Evolutionary conservation across 2,797 vertebrate genomes (phyloP).

Genomic region (Bucorvus abyssinicus): DNA sequence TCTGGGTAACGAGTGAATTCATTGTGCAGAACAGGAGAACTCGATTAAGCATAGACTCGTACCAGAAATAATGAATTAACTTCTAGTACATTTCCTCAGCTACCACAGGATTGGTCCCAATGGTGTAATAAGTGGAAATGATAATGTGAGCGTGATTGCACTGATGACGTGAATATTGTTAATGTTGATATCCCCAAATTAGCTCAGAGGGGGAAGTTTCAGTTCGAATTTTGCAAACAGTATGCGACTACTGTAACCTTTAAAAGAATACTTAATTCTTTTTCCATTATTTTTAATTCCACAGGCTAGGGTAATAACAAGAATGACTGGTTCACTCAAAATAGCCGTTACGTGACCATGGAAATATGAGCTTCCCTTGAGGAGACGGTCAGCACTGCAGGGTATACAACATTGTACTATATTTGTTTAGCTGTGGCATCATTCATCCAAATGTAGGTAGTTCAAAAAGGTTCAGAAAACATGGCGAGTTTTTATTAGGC

Average conservation of each 20-base stretch:
- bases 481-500: not conserved
- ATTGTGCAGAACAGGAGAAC: slow-evolving; percentile 34
- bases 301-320: not conserved
- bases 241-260: slow-evolving; percentile 21
- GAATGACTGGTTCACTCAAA: slow-evolving; percentile 46
- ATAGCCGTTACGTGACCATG: slow-evolving; percentile 32
- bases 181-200: slow-evolving; percentile 46
- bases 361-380: slow-evolving; percentile 25
- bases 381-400: not conserved
- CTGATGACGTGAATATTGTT: slow-evolving; percentile 38
- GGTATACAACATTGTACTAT: not conserved
- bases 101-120: slow-evolving; percentile 35
- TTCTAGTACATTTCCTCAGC: slow-evolving; percentile 20
- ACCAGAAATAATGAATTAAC: slow-evolving; percentile 50
- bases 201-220: slow-evolving; percentile 3
- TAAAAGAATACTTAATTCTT: slow-evolving; percentile 6
- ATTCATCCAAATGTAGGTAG: not conserved
- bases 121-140: slow-evolving; percentile 51
- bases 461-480: not conserved
- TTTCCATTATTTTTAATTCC: slow-evolving; percentile 31
- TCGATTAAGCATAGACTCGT: slow-evolving; percentile 13
- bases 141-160: slow-evolving; percentile 57
- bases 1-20: not conserved
- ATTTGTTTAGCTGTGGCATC: slow-evolving; percentile 6
- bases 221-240: not conserved